These are phyloP conservation scores for Pterocles gutturalis DNA, from an alignment of 2,113 vertebrate species.

Conservation along the genomic window DNA sequence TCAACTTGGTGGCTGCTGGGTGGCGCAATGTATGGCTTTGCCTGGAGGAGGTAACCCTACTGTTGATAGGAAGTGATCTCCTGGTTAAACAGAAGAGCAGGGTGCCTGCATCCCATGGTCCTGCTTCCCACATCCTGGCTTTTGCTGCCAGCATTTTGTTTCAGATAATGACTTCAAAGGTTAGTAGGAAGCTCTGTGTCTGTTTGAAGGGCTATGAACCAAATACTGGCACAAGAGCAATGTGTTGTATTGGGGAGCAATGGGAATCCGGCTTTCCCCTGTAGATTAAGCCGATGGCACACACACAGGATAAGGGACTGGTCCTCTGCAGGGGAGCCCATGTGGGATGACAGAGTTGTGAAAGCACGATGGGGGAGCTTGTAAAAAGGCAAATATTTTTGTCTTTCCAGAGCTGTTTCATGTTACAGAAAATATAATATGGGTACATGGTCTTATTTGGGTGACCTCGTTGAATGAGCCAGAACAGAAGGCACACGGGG, in stretches of 20 bases:
- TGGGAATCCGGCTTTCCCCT: not conserved
- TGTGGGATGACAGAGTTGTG: not conserved
- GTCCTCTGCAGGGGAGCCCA: not conserved
- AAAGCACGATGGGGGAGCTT: not conserved
- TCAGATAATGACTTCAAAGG: slow-evolving; percentile 1
- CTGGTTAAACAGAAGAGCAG: slow-evolving; percentile 2
- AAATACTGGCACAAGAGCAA: not conserved
- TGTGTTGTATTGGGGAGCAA: not conserved
- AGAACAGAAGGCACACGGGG: not conserved
- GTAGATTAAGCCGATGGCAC: not conserved
- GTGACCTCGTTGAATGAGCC: not conserved
- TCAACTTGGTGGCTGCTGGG: not conserved
- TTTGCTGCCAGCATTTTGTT: slow-evolving; percentile 11
- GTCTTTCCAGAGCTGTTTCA: not conserved
- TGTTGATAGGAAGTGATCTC: not conserved
- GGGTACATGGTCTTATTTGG: not conserved
- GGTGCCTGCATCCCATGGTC: not conserved
- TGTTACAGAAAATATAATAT: not conserved
- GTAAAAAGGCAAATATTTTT: not conserved
- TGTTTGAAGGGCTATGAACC: not conserved
- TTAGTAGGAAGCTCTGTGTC: not conserved
- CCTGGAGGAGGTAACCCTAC: not conserved
- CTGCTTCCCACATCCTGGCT: not conserved
- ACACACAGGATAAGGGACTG: not conserved
- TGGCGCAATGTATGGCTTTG: not conserved